Evolutionary conservation across 2,888 invertebrate genomes (phyloP).

Genomic region (Ochropleura leucogaster): DNA sequence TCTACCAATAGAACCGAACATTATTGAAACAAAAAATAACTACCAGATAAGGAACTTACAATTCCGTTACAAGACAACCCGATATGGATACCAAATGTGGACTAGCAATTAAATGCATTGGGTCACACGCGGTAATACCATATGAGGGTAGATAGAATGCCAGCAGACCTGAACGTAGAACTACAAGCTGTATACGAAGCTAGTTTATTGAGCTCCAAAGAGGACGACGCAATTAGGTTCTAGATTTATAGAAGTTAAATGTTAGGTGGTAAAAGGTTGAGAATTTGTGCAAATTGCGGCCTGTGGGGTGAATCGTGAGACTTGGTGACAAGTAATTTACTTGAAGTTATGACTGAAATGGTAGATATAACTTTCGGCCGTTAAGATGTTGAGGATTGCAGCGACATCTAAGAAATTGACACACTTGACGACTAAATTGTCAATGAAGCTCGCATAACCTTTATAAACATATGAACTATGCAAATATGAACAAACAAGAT

Average conservation of each 20-base stretch:
- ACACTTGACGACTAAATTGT: background rate
- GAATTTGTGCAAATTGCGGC: conserved; percentile 35
- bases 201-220: conserved; percentile 42
- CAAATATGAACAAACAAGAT: background rate
- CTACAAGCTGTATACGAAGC: conserved; percentile 23
- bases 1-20: conserved; percentile 10
- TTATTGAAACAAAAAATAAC: conserved; percentile 39
- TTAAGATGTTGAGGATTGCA: conserved; percentile 7
- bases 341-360: conserved; percentile 1
- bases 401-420: background rate
- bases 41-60: conserved; percentile 46
- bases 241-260: conserved; percentile 42
- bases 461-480: background rate
- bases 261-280: conserved; percentile 41
- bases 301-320: conserved; percentile 28
- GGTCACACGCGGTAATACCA: conserved; percentile 59
- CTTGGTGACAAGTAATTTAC: conserved; percentile 17
- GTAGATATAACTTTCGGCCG: conserved; percentile 18
- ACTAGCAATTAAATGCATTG: conserved; percentile 63
- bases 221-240: conserved; percentile 51
- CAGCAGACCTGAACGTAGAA: conserved; percentile 23
- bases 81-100: conserved; percentile 57
- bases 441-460: background rate
- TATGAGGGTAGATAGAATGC: conserved; percentile 53
- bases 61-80: conserved; percentile 66